phyloP scores from a whole-genome alignment of 1,140 invertebrate genomes.

The Leptinotarsa lineolata region DNA sequence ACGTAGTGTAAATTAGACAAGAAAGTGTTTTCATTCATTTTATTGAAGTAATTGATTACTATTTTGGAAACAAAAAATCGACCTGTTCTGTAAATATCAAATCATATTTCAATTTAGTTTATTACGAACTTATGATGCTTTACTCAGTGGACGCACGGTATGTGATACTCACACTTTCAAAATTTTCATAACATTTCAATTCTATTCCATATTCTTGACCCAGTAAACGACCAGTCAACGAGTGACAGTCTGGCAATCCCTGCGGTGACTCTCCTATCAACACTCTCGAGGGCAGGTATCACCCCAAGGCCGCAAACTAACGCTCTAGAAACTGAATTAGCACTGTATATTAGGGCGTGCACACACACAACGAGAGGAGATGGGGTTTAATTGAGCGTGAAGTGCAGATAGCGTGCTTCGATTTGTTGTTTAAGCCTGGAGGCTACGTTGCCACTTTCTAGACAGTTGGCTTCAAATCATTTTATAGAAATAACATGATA shows the following conservation, averaged over 20 bases:
- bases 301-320: constrained; percentile 23
- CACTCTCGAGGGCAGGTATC: constrained; percentile 19
- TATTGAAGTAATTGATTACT: too few species aligned
- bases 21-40: too few species aligned
- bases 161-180: too few species aligned
- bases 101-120: too few species aligned
- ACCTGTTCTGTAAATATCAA: too few species aligned
- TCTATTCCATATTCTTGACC: not conserved
- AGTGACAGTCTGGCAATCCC: constrained; percentile 23
- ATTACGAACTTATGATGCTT: too few species aligned
- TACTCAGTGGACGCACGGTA: too few species aligned
- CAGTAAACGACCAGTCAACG: not conserved
- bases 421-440: constrained; percentile 1
- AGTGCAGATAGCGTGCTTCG: constrained; percentile 38
- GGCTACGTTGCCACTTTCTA: not conserved
- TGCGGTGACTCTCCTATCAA: not conserved
- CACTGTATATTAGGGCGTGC: constrained; percentile 19
- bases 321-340: constrained; percentile 33
- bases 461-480: not conserved
- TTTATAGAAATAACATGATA: too few species aligned
- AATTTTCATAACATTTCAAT: not conserved
- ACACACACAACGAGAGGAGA: constrained; percentile 35
- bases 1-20: too few species aligned
- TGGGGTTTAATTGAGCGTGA: constrained; percentile 45
- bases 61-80: too few species aligned